Base-by-base conservation (phyloP, 2,113 vertebrate genomes). In the Garra rufa region DNA sequence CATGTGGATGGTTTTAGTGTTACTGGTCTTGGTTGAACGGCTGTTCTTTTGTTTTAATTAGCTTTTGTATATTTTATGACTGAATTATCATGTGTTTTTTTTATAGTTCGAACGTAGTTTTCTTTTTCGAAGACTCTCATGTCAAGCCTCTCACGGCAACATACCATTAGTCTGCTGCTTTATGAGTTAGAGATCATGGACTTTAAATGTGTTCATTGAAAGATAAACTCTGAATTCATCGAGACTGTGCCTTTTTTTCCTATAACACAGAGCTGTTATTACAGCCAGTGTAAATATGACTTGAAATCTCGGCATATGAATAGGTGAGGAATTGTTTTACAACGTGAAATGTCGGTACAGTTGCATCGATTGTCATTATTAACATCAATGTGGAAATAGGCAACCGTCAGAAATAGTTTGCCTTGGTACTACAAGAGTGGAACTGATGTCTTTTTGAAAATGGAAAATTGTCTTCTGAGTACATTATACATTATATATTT, bases 251-350 rank as follows among this genome's bases (percentile, higher is more conserved):
- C 76, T 78, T 78, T 26, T n/a, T 76, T 63, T 61, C n/a, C 15
- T 63, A 11, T 79, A 52, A 77, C 75, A 59, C 52, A 43, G 19
- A 63, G 76, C 76, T 79, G 38, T 79, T 44, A 6, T 43, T 28
- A 79, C 76, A 44, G 52, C 52, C 17, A 43, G 52, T 77, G 52
- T 57, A 77, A 77, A 57, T 77, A 77, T 77, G 48, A 41, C 21
- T 41, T 57, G 75, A 61, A 8, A 43, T 44, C 38, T 78, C n/a
- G 6, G 38, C 55, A 26, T 79, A 41, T 44, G 38, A 78, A 78
- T 61, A 59, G 10, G 30, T 76, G 7, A 74, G 14, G 13, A 50
- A 48, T 30, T 24, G 71, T 44, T 44, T 44, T 71, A 8, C 21
- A 44, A 24, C 2, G 11, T 24, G 41, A 44, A 71, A 71, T 24